Evolutionary conservation across 2,888 invertebrate genomes (phyloP).

Genomic region (Trisateles emortualis): DNA sequence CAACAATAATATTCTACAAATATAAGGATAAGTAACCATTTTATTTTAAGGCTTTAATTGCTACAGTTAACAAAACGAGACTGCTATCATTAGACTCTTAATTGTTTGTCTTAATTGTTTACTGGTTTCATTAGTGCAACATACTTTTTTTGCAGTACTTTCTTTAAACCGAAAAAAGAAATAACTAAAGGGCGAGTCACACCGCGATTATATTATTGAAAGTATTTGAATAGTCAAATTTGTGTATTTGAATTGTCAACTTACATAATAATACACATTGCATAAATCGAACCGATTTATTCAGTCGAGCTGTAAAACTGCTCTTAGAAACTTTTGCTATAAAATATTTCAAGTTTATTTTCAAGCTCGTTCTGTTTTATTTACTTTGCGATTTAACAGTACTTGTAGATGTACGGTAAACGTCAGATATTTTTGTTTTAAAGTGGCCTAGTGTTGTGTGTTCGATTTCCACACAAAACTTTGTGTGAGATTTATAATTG

Average conservation of each 20-base stretch:
- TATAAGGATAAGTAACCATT: not conserved
- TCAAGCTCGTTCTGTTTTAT: not conserved
- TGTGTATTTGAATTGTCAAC: no score
- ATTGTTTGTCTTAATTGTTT: not conserved
- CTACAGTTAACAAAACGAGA: not conserved
- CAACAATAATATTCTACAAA: not conserved
- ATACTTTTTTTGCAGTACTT: not conserved
- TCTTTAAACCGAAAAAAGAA: no score
- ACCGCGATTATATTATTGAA: no score
- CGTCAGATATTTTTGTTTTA: not conserved
- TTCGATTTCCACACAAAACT: no score
- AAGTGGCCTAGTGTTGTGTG: not conserved
- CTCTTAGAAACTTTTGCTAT: not conserved
- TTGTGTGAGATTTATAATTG: no score
- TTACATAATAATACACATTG: no score
- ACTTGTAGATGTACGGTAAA: not conserved
- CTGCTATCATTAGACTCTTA: not conserved
- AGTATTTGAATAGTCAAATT: no score
- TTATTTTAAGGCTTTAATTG: not conserved
- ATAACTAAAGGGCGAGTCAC: no score
- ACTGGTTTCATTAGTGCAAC: not conserved
- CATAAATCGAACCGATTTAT: no score
- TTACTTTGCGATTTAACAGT: not conserved
- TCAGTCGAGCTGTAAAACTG: not conserved
- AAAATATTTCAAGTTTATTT: slow-evolving; percentile 5